Percentiles rank a stretch among this genome's conserved stretches.
Evolutionary conservation across 2,113 vertebrate genomes (phyloP).

Genomic region (Oriolus oriolus): DNA sequence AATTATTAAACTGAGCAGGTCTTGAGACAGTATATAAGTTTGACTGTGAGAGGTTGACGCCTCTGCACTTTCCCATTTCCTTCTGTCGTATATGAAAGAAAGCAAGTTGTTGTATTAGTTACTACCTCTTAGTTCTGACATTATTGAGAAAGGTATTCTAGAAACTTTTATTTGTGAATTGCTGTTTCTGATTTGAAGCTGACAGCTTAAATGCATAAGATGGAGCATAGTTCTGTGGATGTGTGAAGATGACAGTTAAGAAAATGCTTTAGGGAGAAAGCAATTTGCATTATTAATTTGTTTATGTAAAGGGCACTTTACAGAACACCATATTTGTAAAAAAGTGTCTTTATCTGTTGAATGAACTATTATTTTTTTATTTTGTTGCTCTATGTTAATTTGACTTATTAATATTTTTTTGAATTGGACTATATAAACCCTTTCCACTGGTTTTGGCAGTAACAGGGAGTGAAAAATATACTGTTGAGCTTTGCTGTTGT

Average conservation of each 20-base stretch:
- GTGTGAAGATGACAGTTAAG: background rate
- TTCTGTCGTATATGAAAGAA: background rate
- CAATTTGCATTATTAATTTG: background rate
- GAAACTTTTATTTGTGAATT: background rate
- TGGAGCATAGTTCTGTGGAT: background rate
- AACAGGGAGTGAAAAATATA: background rate
- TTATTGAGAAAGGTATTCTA: background rate
- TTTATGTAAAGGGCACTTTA: background rate
- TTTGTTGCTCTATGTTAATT: rapidly evolving
- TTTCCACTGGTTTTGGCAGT: background rate
- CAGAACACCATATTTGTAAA: rapidly evolving
- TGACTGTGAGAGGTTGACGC: background rate
- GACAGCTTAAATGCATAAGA: background rate
- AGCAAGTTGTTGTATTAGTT: background rate
- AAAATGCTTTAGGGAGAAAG: background rate
- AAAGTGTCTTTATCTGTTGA: background rate
- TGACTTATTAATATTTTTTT: rapidly evolving
- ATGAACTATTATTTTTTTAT: background rate
- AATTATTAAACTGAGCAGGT: background rate
- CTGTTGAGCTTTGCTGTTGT: background rate
- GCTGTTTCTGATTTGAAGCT: background rate
- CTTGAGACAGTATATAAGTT: background rate
- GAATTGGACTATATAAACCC: background rate
- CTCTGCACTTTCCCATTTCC: background rate
- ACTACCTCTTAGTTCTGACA: background rate